Conservation (phyloP, 2,113 vertebrate species). For the Chamaea fasciata region DNA sequence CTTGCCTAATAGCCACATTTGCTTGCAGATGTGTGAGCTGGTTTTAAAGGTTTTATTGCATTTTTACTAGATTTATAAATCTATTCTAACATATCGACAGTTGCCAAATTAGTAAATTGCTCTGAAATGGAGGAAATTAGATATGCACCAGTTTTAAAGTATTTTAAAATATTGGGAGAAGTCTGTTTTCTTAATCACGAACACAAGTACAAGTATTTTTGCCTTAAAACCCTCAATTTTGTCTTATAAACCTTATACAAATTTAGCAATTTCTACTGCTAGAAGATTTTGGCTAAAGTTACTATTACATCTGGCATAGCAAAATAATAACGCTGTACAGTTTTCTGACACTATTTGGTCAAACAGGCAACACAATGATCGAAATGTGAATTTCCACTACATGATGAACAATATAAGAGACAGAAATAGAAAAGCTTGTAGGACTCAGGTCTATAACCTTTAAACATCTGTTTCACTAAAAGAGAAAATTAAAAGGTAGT, state of each 20-base stretch:
- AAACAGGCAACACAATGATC: background rate
- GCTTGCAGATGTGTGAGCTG: conserved; percentile 15
- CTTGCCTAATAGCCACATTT: conserved; percentile 14
- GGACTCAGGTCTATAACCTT: background rate
- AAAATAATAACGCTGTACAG: background rate
- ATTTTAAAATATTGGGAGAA: background rate
- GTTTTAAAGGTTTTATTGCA: conserved; percentile 21
- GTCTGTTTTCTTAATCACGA: background rate
- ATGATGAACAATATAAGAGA: conserved; percentile 21
- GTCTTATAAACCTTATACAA: background rate
- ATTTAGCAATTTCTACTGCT: background rate
- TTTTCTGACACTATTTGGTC: conserved; percentile 26
- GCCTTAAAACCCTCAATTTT: background rate
- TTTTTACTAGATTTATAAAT: conserved; percentile 42
- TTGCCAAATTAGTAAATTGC: conserved; percentile 26
- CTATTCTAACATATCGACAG: background rate
- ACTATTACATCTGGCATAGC: background rate
- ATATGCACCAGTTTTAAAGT: background rate
- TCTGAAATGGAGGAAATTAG: conserved; percentile 31
- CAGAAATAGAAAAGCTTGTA: conserved; percentile 27
- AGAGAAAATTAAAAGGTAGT: background rate
- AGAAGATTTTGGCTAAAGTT: conserved; percentile 10
- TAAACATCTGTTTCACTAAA: background rate
- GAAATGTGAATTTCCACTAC: conserved; percentile 10
- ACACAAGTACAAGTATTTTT: background rate